These are phyloP conservation scores for Lasioglossum villosulum DNA, from an alignment of 2,888 invertebrate species.

Conservation along the genomic window DNA sequence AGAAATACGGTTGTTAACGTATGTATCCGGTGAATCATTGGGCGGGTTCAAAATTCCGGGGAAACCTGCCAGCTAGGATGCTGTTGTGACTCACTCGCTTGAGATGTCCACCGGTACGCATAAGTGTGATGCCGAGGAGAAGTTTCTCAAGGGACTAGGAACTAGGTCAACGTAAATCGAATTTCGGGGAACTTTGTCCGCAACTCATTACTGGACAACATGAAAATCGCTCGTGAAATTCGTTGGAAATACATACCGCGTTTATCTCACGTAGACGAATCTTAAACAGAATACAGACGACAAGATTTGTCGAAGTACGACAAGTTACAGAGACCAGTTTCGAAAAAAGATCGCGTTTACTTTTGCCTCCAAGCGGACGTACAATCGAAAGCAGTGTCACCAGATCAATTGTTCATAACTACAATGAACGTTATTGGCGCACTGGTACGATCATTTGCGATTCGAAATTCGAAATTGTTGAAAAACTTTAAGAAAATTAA, in stretches of 20 bases:
- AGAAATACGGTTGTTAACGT: constrained; percentile 39
- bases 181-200: constrained; percentile 43
- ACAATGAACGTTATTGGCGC: no score
- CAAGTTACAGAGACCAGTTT: no score
- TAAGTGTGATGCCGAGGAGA: constrained; percentile 15
- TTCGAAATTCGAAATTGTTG: no score
- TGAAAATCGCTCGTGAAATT: constrained; percentile 7
- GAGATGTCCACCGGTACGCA: constrained; percentile 38
- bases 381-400: no score
- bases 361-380: no score
- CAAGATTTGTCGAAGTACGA: no score
- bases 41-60: constrained; percentile 57
- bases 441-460: no score
- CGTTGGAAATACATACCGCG: neutral
- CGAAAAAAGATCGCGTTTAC: no score
- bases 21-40: constrained; percentile 59
- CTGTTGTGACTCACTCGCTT: constrained; percentile 63
- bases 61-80: constrained; percentile 61
- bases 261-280: no score
- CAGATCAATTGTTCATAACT: no score
- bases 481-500: no score
- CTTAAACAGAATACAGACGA: no score
- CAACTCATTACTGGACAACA: constrained; percentile 3
- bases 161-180: constrained; percentile 46
- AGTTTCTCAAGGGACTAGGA: constrained; percentile 33